Conservation (phyloP, 2,888 invertebrate genomes). For the Coelogynopora nodosa region DNA sequence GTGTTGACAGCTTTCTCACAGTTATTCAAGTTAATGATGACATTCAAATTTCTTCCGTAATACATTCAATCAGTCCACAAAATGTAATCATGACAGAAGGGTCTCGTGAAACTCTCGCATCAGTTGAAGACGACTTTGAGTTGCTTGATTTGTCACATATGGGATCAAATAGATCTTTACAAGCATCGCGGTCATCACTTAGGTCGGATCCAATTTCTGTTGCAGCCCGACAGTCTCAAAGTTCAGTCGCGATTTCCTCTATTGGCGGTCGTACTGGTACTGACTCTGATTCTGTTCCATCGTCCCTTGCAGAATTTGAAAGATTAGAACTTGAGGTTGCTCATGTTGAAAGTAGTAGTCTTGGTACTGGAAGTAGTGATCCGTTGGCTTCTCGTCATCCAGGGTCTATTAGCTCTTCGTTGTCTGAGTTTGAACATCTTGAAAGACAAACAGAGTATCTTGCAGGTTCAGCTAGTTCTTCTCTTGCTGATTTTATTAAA, state of each 20-base stretch:
- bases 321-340: slow-evolving; percentile 30
- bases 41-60: neutral
- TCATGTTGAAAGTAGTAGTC: neutral
- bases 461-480: neutral
- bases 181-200: neutral
- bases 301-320: slow-evolving; percentile 40
- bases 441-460: neutral
- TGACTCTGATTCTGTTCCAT: neutral
- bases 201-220: neutral
- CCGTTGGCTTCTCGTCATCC: neutral
- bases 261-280: neutral
- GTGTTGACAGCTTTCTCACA: neutral
- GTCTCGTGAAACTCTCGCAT: neutral
- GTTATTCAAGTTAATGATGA: neutral
- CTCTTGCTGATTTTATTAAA: neutral
- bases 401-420: neutral
- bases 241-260: neutral
- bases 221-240: neutral
- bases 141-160: neutral
- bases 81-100: neutral
- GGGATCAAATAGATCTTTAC: neutral
- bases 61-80: neutral
- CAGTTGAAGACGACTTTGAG: neutral
- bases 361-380: neutral
- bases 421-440: neutral